These are phyloP conservation scores for Gasterosteus aculeatus DNA, from an alignment of 2,113 vertebrate genomes.

Conservation along the genomic window DNA sequence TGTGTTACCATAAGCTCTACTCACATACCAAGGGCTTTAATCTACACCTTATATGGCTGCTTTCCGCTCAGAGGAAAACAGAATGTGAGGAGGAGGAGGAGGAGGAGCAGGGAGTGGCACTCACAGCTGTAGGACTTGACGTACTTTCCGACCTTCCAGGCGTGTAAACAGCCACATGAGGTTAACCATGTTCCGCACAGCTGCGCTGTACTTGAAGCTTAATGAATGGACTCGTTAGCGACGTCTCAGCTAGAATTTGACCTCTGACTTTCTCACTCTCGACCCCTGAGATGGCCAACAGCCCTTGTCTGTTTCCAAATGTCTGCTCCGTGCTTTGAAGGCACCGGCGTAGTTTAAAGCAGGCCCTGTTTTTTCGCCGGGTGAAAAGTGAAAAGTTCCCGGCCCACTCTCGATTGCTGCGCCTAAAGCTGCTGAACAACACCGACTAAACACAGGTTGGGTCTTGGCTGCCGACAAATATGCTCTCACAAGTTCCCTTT, in stretches of 20 bases:
- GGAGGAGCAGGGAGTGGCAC: conserved; percentile 13
- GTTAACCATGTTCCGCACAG: conserved; percentile 30
- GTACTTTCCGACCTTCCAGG: conserved; percentile 17
- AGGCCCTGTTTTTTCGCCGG: conserved; percentile 44
- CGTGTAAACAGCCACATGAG: conserved; percentile 40
- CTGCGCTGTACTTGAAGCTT: conserved; percentile 33
- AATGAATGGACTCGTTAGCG: conserved; percentile 59
- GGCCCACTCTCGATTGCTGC: conserved; percentile 49
- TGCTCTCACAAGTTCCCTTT: conserved; percentile 46
- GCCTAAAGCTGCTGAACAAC: conserved; percentile 42
- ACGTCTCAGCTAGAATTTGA: conserved; percentile 40
- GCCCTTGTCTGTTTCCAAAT: conserved; percentile 35
- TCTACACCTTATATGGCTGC: conserved; percentile 55
- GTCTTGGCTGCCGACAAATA: conserved; percentile 49
- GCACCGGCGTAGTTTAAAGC: conserved; percentile 5
- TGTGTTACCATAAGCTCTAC: background rate
- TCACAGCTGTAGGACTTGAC: conserved; percentile 28
- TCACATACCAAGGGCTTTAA: conserved; percentile 25
- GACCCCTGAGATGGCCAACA: conserved; percentile 42
- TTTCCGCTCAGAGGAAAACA: conserved; percentile 26
- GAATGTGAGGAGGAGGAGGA: conserved; percentile 23
- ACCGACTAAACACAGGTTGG: conserved; percentile 50
- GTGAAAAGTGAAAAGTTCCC: conserved; percentile 65
- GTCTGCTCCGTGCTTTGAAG: conserved; percentile 46
- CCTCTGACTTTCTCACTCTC: conserved; percentile 49